These are phyloP conservation scores for Drosophila peninsularis DNA, from an alignment of 2,888 invertebrate species.

Conservation along the genomic window DNA sequence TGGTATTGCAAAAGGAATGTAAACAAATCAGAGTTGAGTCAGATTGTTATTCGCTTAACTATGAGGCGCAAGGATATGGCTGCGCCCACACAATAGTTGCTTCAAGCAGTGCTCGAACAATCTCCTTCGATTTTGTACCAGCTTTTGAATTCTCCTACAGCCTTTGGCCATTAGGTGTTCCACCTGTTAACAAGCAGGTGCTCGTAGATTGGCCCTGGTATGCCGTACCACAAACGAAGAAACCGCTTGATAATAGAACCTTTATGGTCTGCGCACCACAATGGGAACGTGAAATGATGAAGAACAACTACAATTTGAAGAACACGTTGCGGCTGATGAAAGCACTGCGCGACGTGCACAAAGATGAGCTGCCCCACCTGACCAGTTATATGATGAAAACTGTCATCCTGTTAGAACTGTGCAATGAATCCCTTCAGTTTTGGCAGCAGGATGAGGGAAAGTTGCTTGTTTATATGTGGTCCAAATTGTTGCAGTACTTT, in stretches of 20 bases:
- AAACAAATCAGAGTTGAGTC: neutral
- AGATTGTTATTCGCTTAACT: neutral
- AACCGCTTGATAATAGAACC: constrained; percentile 5
- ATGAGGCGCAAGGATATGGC: constrained; percentile 31
- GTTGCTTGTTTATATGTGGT: constrained; percentile 31
- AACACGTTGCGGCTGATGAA: constrained; percentile 49
- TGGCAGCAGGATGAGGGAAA: constrained; percentile 31
- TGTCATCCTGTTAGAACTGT: constrained; percentile 30
- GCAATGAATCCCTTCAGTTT: neutral
- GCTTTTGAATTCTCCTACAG: constrained; percentile 17
- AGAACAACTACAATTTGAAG: constrained; percentile 27
- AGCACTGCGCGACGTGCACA: constrained; percentile 31
- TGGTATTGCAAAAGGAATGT: neutral
- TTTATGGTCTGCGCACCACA: constrained; percentile 48
- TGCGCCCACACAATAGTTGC: constrained; percentile 42
- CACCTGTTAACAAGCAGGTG: neutral
- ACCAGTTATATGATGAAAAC: constrained; percentile 48
- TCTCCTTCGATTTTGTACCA: constrained; percentile 42
- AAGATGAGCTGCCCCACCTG: constrained; percentile 9
- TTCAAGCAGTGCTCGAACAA: neutral
- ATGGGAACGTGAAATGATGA: constrained; percentile 48
- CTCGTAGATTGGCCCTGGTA: constrained; percentile 14
- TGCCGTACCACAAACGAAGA: constrained; percentile 37
- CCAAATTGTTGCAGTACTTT: constrained; percentile 13
- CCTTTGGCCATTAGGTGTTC: constrained; percentile 12